These are phyloP conservation scores for Astreopora myriophthalma DNA, from an alignment of 64 coral and sea anemone genomes.

Conservation along the genomic window DNA sequence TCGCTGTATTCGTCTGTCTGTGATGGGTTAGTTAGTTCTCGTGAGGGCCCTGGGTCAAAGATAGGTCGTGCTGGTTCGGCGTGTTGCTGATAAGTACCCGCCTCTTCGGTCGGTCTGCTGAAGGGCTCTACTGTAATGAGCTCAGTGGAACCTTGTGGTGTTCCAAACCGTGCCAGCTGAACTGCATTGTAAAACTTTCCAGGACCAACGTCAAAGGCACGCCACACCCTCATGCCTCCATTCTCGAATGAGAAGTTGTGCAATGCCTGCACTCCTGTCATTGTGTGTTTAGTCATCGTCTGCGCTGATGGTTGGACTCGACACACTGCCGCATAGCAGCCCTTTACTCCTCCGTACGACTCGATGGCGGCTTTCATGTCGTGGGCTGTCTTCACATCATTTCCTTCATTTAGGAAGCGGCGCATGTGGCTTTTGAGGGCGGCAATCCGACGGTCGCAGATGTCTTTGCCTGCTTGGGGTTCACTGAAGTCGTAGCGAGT, in stretches of 20 bases:
- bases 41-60: too few relatives aligned
- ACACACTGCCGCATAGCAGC: conserved; percentile 13
- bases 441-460: conserved; percentile 8
- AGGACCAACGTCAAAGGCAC: not conserved
- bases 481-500: conserved; percentile 4
- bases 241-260: not conserved
- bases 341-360: conserved; percentile 14
- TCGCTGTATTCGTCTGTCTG: too few relatives aligned
- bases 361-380: not conserved
- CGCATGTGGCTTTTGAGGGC: conserved; percentile 27
- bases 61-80: too few relatives aligned
- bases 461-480: conserved; percentile 8
- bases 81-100: too few relatives aligned
- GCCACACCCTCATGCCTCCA: not conserved
- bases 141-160: conserved; percentile 28
- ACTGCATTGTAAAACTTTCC: not conserved
- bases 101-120: not conserved
- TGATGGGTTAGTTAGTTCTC: too few relatives aligned
- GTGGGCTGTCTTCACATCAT: not conserved
- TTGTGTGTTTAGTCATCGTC: not conserved
- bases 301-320: too few relatives aligned
- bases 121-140: not conserved
- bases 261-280: not conserved
- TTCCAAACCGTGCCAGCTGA: conserved; percentile 1
- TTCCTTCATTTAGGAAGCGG: not conserved